A percentile compares a stretch with the other conserved stretches of the same genome.
phyloP scores from a whole-genome alignment of 1,140 invertebrate species.

The Akabosia matsudoensis region DNA sequence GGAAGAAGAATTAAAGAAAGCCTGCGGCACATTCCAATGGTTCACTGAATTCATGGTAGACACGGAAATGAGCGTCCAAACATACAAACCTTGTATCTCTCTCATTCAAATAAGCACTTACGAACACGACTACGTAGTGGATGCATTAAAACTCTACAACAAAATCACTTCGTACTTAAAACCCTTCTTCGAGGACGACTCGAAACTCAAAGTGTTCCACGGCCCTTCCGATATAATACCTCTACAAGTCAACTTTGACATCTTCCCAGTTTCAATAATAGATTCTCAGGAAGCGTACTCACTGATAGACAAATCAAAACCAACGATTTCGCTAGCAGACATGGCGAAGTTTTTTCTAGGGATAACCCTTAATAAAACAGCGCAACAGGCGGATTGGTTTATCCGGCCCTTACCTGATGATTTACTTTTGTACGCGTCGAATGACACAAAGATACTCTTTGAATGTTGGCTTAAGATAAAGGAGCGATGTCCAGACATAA shows the following conservation, averaged over 20 bases:
- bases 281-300: background rate
- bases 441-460: background rate
- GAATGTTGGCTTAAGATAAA: background rate
- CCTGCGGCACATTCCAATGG: background rate
- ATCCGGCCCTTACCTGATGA: background rate
- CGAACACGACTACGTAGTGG: background rate
- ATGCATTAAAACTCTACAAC: background rate
- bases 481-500: background rate
- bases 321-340: background rate
- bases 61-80: background rate
- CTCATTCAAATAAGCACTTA: background rate
- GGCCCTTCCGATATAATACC: background rate
- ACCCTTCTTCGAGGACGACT: background rate
- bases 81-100: background rate
- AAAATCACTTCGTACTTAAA: background rate
- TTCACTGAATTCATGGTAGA: background rate
- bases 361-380: background rate
- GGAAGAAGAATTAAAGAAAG: background rate
- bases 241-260: background rate
- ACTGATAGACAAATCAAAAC: no score
- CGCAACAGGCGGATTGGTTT: background rate
- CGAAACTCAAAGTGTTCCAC: background rate
- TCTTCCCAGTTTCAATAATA: background rate
- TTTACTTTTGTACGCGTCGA: background rate
- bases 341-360: background rate